Conservation (phyloP, 2,113 vertebrate species). For the Mandrillus leucophaeus region DNA sequence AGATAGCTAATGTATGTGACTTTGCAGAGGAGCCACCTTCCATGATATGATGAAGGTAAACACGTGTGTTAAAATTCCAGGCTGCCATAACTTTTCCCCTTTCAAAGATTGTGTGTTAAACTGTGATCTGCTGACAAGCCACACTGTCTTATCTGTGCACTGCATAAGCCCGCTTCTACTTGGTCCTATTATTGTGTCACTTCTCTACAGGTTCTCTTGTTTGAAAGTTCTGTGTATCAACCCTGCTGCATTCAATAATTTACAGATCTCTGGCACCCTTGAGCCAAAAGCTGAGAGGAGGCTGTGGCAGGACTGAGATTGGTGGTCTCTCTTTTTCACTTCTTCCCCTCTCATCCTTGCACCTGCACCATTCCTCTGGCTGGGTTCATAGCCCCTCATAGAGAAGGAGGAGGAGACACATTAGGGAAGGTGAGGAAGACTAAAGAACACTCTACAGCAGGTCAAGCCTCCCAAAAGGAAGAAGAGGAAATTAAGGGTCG, state of each 20-base stretch:
- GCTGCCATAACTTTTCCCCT: neutral
- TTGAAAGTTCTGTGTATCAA: neutral
- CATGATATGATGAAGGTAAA: neutral
- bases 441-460: neutral
- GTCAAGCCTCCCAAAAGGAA: neutral
- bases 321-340: neutral
- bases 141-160: neutral
- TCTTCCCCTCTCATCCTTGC: neutral
- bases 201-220: neutral
- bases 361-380: neutral
- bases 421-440: neutral
- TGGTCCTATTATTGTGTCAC: slow-evolving; percentile 34
- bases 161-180: slow-evolving; percentile 25
- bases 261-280: neutral
- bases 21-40: neutral
- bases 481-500: neutral
- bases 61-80: neutral
- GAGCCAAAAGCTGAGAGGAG: neutral
- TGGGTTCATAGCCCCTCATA: neutral
- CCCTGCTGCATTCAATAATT: neutral
- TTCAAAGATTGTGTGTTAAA: neutral
- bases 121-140: slow-evolving; percentile 37
- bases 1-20: too few relatives aligned
- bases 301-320: too few relatives aligned
- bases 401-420: neutral